phyloP scores from a whole-genome alignment of 2,113 vertebrate genomes.

The Hiodon alosoides region DNA sequence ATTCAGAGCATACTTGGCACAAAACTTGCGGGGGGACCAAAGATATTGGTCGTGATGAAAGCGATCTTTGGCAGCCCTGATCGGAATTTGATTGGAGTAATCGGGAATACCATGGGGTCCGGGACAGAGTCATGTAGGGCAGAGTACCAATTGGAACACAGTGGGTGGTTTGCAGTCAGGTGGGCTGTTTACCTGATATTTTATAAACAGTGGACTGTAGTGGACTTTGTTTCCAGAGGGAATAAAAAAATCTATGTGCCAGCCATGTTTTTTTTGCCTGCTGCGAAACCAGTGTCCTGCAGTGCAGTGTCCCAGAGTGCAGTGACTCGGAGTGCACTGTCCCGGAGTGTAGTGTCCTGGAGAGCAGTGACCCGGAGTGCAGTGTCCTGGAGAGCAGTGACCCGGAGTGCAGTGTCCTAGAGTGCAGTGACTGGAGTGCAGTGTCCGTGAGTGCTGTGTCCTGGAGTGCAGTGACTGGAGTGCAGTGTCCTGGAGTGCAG shows the following conservation, averaged over 20 bases:
- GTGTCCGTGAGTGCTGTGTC: too few relatives aligned
- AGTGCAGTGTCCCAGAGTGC: too few relatives aligned
- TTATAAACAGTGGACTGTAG: conserved; percentile 54
- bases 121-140: conserved; percentile 48
- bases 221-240: conserved; percentile 48
- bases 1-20: conserved; percentile 62
- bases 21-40: conserved; percentile 56
- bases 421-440: too few relatives aligned
- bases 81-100: conserved; percentile 69
- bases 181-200: conserved; percentile 59
- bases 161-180: conserved; percentile 49
- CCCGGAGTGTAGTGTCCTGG: too few relatives aligned
- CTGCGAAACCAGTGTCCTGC: too few relatives aligned
- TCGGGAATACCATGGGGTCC: conserved; percentile 66
- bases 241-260: conserved; percentile 65
- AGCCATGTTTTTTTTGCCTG: conserved; percentile 40
- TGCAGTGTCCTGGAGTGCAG: too few relatives aligned
- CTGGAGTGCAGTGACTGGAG: too few relatives aligned
- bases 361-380: too few relatives aligned
- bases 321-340: too few relatives aligned
- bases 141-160: conserved; percentile 56
- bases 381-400: too few relatives aligned
- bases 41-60: conserved; percentile 74
- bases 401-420: too few relatives aligned
- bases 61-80: conserved; percentile 64